These are phyloP conservation scores for Agelastica alni DNA, from an alignment of 2,888 invertebrate genomes.

Conservation along the genomic window DNA sequence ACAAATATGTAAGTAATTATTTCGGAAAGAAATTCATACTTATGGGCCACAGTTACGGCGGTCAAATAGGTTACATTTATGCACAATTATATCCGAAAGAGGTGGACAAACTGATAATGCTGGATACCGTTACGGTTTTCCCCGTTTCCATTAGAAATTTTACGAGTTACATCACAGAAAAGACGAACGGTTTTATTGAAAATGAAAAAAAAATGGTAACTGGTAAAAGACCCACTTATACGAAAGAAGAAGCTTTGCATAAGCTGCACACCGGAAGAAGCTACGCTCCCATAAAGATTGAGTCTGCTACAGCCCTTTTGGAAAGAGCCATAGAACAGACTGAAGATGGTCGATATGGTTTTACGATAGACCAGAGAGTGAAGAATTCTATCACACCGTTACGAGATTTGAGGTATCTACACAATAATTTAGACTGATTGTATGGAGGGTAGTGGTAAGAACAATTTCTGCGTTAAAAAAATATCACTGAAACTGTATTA, in stretches of 20 bases:
- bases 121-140: conserved; percentile 54
- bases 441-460: no score
- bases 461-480: no score
- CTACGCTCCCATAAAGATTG: conserved; percentile 49
- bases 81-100: conserved; percentile 54
- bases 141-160: conserved; percentile 41
- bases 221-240: conserved; percentile 47
- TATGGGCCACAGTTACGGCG: conserved; percentile 59
- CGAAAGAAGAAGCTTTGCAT: conserved; percentile 58
- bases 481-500: no score
- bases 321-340: conserved; percentile 47
- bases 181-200: conserved; percentile 52
- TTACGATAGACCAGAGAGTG: conserved; percentile 62
- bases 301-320: conserved; percentile 59
- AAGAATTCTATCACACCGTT: conserved; percentile 54
- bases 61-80: conserved; percentile 54
- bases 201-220: conserved; percentile 43
- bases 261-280: conserved; percentile 57
- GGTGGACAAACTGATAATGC: conserved; percentile 55
- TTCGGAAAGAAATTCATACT: conserved; percentile 45
- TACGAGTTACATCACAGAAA: conserved; percentile 43
- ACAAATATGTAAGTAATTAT: conserved; percentile 43
- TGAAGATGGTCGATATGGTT: conserved; percentile 57
- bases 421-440: no score
- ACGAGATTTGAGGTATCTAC: conserved; percentile 34